A percentile compares a stretch with the other conserved stretches of the same genome.
Evolutionary conservation across 2,888 invertebrate species (phyloP).

Genomic region (Eupithecia vulgata): DNA sequence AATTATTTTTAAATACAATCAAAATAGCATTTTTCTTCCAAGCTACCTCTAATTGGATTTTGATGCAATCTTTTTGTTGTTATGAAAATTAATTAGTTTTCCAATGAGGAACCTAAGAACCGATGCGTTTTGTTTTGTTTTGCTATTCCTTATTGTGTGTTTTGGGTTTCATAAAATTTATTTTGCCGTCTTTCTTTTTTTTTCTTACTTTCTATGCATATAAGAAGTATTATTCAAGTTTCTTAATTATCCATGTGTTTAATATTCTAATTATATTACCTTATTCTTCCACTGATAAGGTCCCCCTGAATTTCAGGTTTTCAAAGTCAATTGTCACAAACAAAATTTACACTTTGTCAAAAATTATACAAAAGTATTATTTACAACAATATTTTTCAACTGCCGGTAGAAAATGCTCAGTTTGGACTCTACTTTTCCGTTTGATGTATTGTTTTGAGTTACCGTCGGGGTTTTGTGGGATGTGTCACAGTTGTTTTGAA

Average conservation of each 20-base stretch:
- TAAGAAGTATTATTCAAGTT: neutral
- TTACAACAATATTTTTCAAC: neutral
- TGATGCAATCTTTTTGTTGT: neutral
- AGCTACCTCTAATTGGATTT: neutral
- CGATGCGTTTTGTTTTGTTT: neutral
- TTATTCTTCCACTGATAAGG: neutral
- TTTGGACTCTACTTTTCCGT: neutral
- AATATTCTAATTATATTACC: slow-evolving; percentile 3
- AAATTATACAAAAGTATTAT: neutral
- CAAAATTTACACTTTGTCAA: neutral
- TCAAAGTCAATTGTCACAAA: neutral
- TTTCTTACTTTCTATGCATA: too few species aligned
- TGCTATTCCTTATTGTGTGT: neutral
- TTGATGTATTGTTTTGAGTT: neutral
- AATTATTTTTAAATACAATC: neutral
- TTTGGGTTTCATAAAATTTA: neutral
- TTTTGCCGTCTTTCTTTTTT: neutral
- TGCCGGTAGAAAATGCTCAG: neutral
- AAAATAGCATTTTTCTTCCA: too few species aligned
- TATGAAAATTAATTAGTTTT: neutral
- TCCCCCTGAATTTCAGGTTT: slow-evolving; percentile 6
- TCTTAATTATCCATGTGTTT: neutral
- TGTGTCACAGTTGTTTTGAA: neutral
- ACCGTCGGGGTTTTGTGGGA: neutral
- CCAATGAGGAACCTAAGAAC: neutral